Evolutionary conservation across 2,113 vertebrate genomes (phyloP), one percentile per base, ranked within the genome.

Genomic region (Vanacampus margaritifer): DNA sequence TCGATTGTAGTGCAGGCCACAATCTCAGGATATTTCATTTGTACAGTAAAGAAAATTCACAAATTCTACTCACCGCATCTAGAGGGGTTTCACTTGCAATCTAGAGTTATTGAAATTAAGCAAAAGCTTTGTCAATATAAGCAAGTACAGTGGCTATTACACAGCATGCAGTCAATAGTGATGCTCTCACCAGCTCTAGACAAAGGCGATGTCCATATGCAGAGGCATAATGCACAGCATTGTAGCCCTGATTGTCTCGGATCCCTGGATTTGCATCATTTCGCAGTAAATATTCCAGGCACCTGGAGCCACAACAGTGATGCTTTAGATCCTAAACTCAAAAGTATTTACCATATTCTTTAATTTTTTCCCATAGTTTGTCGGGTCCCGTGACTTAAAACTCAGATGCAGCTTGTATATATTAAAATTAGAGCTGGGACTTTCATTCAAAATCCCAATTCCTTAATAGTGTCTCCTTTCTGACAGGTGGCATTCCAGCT

Each of bases 261-360:
- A 98, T 98, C 81, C 94, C 97, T 21, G 97, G 95, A 89, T 98
- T 95, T 78, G 97, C 96, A 87, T 99, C 97, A 16, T 99, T 99
- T 83, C 96, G 93, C 83, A 99, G 72, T 90, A 99, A 91, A 83
- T 99, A 98, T 92, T 98, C 96, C 93, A 99, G 94, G 92, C 97
- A 99, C 94, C 97, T 32, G 79, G 14, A 75, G 35, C 61, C 46
- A 83, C 36, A 78, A 73, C 35, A 81, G 67, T 71, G 32, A 73
- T 9, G 23, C 41, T 75, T 41, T 65, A 41, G 53, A 17, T n/a
- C 35, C 37, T 1, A 21, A 54, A 24, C 11, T 79, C 43, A 79
- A n/a, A n/a, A 53, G 65, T 26, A 65, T 76, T 71, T 45, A 66
- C 13, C 36, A 46, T 48, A 7, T 63, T 45, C 58, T 45, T 19